Evolutionary conservation across 1,140 invertebrate genomes (phyloP).

Genomic region (Pinna nobilis): DNA sequence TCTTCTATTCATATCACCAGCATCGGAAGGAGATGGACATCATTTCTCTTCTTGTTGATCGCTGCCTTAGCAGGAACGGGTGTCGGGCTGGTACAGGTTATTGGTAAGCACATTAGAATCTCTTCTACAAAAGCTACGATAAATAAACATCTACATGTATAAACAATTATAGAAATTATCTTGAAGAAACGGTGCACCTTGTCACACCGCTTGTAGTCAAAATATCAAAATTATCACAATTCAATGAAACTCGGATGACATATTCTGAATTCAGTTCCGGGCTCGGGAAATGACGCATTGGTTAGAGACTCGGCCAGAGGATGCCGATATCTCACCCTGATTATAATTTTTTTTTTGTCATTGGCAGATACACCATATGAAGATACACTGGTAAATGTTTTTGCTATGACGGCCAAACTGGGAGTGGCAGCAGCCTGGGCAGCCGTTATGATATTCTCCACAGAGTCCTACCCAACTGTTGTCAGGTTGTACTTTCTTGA

Average conservation of each 20-base stretch:
- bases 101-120: not conserved
- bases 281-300: no score
- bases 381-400: slow-evolving; percentile 14
- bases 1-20: not conserved
- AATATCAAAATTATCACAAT: no score
- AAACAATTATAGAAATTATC: not conserved
- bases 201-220: no score
- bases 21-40: slow-evolving; percentile 6
- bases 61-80: not conserved
- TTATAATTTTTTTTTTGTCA: not conserved
- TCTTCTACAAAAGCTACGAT: not conserved
- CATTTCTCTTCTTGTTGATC: slow-evolving; percentile 1
- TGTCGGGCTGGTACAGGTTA: slow-evolving; percentile 11
- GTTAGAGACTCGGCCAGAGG: no score
- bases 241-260: no score
- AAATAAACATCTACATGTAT: not conserved
- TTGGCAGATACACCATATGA: slow-evolving; percentile 19
- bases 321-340: no score
- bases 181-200: no score
- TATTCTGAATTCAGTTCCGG: no score
- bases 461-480: slow-evolving; percentile 64
- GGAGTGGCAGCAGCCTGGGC: slow-evolving; percentile 57
- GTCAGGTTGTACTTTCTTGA: no score
- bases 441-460: slow-evolving; percentile 53
- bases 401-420: slow-evolving; percentile 53